phyloP scores from a whole-genome alignment of 2,797 vertebrate species.

The Sebastes steindachneri region DNA sequence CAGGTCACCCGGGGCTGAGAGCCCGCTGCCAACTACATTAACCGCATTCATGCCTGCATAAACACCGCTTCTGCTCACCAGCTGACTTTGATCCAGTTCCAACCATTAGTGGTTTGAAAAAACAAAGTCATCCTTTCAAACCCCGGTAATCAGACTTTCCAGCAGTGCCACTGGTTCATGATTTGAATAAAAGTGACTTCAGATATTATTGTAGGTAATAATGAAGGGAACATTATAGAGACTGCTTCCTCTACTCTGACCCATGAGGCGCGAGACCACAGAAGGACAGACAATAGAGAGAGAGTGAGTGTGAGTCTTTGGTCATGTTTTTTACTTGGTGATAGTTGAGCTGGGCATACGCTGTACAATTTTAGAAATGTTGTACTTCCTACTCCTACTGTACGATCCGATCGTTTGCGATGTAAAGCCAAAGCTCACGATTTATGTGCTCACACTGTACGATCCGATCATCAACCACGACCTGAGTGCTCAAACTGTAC shows the following conservation, averaged over 20 bases:
- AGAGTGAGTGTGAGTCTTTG: neutral
- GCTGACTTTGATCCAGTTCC: constrained; percentile 25
- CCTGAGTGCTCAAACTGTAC: too few species aligned
- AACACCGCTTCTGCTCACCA: constrained; percentile 35
- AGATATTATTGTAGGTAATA: neutral
- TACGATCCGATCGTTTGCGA: neutral
- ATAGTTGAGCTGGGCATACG: neutral
- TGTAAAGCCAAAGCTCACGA: neutral
- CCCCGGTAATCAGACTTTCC: constrained; percentile 4
- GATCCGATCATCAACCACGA: too few species aligned
- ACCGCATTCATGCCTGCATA: constrained; percentile 39
- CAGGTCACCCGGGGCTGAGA: constrained; percentile 32
- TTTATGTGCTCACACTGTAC: too few species aligned
- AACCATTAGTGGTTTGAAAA: constrained; percentile 26
- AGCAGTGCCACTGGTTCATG: neutral
- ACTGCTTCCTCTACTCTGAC: neutral
- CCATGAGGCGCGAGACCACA: constrained; percentile 5
- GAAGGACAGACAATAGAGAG: neutral
- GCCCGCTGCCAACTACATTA: constrained; percentile 36
- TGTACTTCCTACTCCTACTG: neutral
- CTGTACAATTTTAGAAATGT: neutral
- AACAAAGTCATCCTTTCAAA: constrained; percentile 34
- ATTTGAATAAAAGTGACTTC: constrained; percentile 3
- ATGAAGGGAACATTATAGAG: neutral
- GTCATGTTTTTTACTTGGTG: constrained; percentile 25